Conservation (phyloP, 2,113 vertebrate species). For the Tonatia bakeri region DNA sequence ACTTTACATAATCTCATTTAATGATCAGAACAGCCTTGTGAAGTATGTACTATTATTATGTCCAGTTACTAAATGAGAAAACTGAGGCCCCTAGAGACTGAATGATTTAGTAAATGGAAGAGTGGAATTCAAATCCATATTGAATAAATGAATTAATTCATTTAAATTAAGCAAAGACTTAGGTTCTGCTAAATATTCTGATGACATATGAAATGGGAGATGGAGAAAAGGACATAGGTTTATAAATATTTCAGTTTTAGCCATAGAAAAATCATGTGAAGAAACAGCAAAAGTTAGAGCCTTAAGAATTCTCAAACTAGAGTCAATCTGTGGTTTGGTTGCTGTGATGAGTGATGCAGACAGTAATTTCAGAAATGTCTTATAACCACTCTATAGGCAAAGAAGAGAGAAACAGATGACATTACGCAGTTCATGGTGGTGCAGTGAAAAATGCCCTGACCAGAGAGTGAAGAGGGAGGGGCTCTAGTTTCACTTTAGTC, state of each 20-base stretch:
- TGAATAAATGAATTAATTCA: background rate
- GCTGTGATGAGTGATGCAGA: background rate
- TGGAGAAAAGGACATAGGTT: background rate
- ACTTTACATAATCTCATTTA: background rate
- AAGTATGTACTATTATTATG: background rate
- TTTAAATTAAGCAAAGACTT: slow-evolving; percentile 23
- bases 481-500: background rate
- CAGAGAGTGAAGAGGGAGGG: background rate
- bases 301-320: slow-evolving; percentile 2
- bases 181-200: slow-evolving; percentile 24
- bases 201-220: background rate
- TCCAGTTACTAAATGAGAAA: background rate
- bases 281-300: background rate
- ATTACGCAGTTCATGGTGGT: background rate
- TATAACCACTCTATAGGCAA: background rate
- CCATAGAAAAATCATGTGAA: background rate
- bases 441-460: background rate
- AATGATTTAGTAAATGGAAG: background rate
- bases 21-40: background rate
- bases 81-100: background rate
- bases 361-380: slow-evolving; percentile 45
- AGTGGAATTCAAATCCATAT: background rate
- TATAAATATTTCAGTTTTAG: slow-evolving; percentile 16
- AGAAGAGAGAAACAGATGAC: slow-evolving; percentile 47
- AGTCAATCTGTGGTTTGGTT: slow-evolving; percentile 13